Percentiles rank a stretch among this genome's conserved stretches.
Evolutionary conservation across 2,113 vertebrate species (phyloP).

Genomic region (Choloepus hoffmanni): DNA sequence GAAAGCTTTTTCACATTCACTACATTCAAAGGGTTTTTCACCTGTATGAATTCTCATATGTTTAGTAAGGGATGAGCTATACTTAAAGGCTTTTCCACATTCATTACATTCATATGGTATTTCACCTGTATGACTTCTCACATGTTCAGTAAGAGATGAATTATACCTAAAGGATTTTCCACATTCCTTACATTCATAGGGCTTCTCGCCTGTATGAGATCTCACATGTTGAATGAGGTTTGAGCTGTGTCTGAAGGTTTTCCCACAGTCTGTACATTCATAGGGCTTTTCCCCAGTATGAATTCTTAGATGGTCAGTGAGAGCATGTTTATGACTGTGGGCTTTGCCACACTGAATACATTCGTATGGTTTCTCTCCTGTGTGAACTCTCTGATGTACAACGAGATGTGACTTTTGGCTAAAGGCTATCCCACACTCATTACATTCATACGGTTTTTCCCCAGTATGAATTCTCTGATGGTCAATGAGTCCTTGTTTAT

Average conservation of each 20-base stretch:
- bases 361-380: conserved; percentile 81
- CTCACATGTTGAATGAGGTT: conserved; percentile 79
- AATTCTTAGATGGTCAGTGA: conserved; percentile 80
- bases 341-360: conserved; percentile 80
- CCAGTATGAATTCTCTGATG: conserved; percentile 81
- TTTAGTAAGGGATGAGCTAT: conserved; percentile 81
- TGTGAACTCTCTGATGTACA: conserved; percentile 82
- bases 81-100: conserved; percentile 82
- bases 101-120: conserved; percentile 81
- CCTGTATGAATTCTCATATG: conserved; percentile 83
- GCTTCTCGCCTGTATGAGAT: conserved; percentile 81
- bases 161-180: conserved; percentile 84
- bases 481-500: conserved; percentile 80
- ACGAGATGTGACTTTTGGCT: conserved; percentile 81
- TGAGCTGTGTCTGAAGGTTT: conserved; percentile 80
- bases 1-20: conserved; percentile 81
- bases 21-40: conserved; percentile 81
- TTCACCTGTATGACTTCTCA: conserved; percentile 82
- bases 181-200: conserved; percentile 83
- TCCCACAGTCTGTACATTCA: conserved; percentile 78
- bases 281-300: conserved; percentile 82
- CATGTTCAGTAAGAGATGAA: conserved; percentile 82
- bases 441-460: conserved; percentile 82
- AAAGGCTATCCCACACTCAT: conserved; percentile 84
- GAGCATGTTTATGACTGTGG: conserved; percentile 80